Conservation (phyloP, 1,140 invertebrate genomes). For the Pogonus chalceus region DNA sequence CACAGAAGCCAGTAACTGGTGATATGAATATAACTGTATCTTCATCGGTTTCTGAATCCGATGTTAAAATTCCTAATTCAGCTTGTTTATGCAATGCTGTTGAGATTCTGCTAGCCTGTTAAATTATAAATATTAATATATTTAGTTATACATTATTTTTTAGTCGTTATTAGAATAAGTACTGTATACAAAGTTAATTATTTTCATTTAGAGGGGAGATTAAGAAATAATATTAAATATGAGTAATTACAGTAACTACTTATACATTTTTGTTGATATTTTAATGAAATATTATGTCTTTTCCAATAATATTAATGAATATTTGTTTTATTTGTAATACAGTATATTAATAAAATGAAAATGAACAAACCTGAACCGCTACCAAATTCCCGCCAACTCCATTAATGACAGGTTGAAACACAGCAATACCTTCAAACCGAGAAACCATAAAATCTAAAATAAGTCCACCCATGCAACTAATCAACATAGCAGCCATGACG, state of each 20-base stretch:
- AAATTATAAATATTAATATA: neutral
- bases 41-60: conserved; percentile 33
- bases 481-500: conserved; percentile 62
- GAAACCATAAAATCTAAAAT: conserved; percentile 61
- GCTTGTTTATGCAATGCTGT: conserved; percentile 63
- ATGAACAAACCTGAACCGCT: conserved; percentile 48
- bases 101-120: conserved; percentile 69
- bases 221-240: too few relatives aligned
- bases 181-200: too few relatives aligned
- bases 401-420: conserved; percentile 70
- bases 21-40: conserved; percentile 53
- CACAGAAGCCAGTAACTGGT: conserved; percentile 48
- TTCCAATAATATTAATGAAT: too few relatives aligned
- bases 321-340: too few relatives aligned
- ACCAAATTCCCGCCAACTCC: conserved; percentile 81
- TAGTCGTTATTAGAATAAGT: neutral
- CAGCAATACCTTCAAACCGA: conserved; percentile 57
- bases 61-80: conserved; percentile 46
- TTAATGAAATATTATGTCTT: too few relatives aligned
- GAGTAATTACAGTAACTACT: too few relatives aligned
- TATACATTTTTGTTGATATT: too few relatives aligned
- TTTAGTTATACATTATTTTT: neutral
- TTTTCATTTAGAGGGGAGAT: too few relatives aligned
- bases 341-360: too few relatives aligned
- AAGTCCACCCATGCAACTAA: conserved; percentile 57